phyloP scores from a whole-genome alignment of 2,888 invertebrate species.

The Drosophila falleni region DNA sequence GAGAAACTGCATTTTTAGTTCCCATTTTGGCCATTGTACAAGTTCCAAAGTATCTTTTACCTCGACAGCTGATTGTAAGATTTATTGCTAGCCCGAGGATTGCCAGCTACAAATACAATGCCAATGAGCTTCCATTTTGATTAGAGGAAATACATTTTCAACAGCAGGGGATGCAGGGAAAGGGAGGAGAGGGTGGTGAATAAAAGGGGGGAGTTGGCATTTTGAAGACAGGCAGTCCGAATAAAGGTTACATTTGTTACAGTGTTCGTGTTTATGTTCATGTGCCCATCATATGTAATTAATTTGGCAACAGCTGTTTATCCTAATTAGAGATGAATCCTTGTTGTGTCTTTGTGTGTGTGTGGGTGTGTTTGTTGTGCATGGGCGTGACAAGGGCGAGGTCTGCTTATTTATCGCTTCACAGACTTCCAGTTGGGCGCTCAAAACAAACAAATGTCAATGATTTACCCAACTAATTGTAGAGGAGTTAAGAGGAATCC shows the following conservation, averaged over 20 bases:
- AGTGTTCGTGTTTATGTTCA: slow-evolving; percentile 48
- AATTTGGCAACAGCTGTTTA: slow-evolving; percentile 81
- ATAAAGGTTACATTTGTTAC: slow-evolving; percentile 28
- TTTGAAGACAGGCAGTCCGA: slow-evolving; percentile 5
- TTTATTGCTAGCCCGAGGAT: slow-evolving; percentile 44
- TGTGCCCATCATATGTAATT: slow-evolving; percentile 76
- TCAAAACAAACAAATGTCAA: slow-evolving; percentile 47
- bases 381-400: slow-evolving; percentile 2
- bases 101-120: slow-evolving; percentile 29
- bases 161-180: too few species aligned
- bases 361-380: neutral
- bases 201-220: neutral
- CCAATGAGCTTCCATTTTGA: slow-evolving; percentile 28
- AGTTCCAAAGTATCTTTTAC: slow-evolving; percentile 29
- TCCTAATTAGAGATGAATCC: slow-evolving; percentile 72
- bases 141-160: neutral
- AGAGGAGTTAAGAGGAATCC: neutral
- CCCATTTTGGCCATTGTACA: slow-evolving; percentile 34
- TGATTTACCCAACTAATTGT: slow-evolving; percentile 33
- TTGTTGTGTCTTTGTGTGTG: slow-evolving; percentile 16
- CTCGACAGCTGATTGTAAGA: slow-evolving; percentile 43
- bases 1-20: slow-evolving; percentile 18
- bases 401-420: slow-evolving; percentile 32
- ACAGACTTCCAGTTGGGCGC: slow-evolving; percentile 23
- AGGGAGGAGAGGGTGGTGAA: neutral